These are phyloP conservation scores for Listronotus bonariensis DNA, from an alignment of 1,140 invertebrate species.

Conservation along the genomic window DNA sequence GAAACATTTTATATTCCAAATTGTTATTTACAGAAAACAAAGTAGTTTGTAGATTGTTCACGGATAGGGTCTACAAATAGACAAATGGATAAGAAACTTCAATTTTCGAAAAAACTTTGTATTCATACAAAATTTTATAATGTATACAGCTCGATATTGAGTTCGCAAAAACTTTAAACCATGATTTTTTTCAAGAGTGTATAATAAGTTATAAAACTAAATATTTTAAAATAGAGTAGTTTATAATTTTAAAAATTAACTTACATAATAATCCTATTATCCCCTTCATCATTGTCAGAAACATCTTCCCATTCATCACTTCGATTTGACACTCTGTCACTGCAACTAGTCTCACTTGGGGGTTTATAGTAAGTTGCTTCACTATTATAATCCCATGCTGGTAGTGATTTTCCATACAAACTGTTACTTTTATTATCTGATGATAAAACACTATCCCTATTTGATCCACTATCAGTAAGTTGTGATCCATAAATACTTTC, in stretches of 20 bases:
- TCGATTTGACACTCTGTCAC: slow-evolving; percentile 57
- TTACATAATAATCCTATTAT: slow-evolving; percentile 56
- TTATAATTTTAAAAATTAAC: slow-evolving; percentile 30
- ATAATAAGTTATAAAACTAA: too few relatives aligned
- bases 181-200: too few relatives aligned
- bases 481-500: slow-evolving; percentile 48
- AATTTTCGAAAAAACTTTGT: too few relatives aligned
- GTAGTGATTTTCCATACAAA: slow-evolving; percentile 62
- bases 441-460: slow-evolving; percentile 59
- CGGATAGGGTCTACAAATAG: too few relatives aligned
- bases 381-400: slow-evolving; percentile 60
- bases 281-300: slow-evolving; percentile 60
- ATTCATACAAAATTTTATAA: too few relatives aligned
- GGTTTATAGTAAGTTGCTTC: slow-evolving; percentile 48
- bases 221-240: too few relatives aligned
- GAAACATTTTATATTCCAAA: too few relatives aligned
- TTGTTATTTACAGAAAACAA: too few relatives aligned
- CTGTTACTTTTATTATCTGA: slow-evolving; percentile 71
- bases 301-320: slow-evolving; percentile 72
- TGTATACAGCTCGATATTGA: too few relatives aligned
- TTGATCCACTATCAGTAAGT: slow-evolving; percentile 56
- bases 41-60: too few relatives aligned
- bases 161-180: too few relatives aligned
- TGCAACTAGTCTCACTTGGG: slow-evolving; percentile 55
- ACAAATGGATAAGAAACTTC: too few relatives aligned